These are phyloP conservation scores for Aplysia californica DNA, from an alignment of 1,140 invertebrate species.

Conservation along the genomic window DNA sequence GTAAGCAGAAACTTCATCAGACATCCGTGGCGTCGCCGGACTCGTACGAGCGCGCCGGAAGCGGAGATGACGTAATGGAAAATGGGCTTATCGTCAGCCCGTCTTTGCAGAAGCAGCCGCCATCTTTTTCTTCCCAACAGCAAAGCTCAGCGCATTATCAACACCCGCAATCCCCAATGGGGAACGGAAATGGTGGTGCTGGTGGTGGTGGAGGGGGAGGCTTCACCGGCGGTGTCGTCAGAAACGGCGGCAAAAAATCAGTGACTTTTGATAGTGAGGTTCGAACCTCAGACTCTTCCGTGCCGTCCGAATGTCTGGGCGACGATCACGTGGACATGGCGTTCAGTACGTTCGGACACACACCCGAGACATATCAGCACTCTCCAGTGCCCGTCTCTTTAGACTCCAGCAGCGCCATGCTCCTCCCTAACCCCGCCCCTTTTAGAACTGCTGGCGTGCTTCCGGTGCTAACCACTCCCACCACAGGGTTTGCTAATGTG, in stretches of 20 bases:
- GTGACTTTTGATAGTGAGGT: conserved; percentile 21
- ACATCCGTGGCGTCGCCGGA: background rate
- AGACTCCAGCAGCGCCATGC: background rate
- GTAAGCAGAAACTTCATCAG: conserved; percentile 4
- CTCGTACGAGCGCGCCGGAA: background rate
- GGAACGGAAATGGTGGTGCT: background rate
- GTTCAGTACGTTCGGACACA: background rate
- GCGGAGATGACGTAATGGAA: conserved; percentile 4
- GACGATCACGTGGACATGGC: no score
- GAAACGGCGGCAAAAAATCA: conserved; percentile 3
- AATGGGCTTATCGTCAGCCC: background rate
- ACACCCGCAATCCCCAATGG: background rate
- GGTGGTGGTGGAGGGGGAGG: background rate
- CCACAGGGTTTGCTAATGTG: background rate
- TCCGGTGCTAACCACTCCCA: background rate
- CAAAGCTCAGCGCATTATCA: no score
- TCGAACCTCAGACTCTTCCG: background rate
- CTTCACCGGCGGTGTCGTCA: no score
- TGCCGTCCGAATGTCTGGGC: no score
- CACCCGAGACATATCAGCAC: background rate
- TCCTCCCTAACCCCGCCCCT: background rate
- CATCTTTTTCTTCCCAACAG: no score
- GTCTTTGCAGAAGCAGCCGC: background rate
- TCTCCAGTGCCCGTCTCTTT: background rate
- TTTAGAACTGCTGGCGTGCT: background rate